Conservation (phyloP, 2,888 invertebrate genomes). For the Campoplex nolae region DNA sequence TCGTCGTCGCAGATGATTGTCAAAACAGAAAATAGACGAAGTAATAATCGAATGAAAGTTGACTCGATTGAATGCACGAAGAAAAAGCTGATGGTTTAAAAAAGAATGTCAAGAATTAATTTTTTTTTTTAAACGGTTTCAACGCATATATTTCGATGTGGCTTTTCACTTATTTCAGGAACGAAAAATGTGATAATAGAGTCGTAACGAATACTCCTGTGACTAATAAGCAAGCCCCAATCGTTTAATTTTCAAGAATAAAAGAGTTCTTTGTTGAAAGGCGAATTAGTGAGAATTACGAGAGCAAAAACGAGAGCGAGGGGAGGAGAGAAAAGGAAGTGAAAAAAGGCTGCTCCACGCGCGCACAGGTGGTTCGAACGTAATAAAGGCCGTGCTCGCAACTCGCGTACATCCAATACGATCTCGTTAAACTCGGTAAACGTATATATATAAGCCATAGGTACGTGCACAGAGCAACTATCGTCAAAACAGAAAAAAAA, state of each 20-base stretch:
- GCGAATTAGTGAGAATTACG: constrained; percentile 22
- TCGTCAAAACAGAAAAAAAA: constrained; percentile 33
- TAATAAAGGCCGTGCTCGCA: constrained; percentile 59
- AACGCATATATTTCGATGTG: background rate
- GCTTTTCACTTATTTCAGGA: background rate
- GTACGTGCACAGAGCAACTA: constrained; percentile 53
- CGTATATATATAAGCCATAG: constrained; percentile 33
- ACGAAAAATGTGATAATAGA: background rate
- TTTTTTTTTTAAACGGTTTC: too few relatives aligned
- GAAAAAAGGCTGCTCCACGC: constrained; percentile 13
- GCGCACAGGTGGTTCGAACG: constrained; percentile 68
- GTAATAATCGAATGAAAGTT: background rate
- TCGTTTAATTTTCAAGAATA: constrained; percentile 11
- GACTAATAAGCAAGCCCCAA: background rate
- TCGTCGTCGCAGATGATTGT: too few relatives aligned
- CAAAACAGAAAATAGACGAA: background rate
- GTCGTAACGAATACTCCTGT: background rate
- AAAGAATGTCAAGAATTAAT: background rate
- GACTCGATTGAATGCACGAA: background rate
- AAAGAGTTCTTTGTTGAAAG: constrained; percentile 9
- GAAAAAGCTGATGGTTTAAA: background rate
- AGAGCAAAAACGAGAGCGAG: constrained; percentile 15
- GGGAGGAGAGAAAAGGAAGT: background rate
- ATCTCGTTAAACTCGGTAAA: constrained; percentile 67
- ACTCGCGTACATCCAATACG: constrained; percentile 61